A percentile compares a stretch with the other conserved stretches of the same genome.
Conservation (phyloP, 2,888 invertebrate genomes). For the Lepidochrysops patricia region DNA sequence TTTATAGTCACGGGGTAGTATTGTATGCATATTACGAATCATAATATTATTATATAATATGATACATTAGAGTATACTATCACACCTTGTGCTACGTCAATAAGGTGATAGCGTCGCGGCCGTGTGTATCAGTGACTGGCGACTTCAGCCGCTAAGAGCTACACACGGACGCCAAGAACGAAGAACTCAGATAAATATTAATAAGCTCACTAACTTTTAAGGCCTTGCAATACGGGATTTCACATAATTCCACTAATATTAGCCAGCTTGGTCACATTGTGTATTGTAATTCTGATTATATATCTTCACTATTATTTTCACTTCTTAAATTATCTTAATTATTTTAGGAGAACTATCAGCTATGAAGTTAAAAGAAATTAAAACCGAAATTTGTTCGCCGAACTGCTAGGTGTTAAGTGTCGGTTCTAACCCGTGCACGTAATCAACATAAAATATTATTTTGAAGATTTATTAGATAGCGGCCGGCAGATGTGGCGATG, state of each 20-base stretch:
- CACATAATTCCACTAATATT: too few relatives aligned
- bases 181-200: slow-evolving; percentile 6
- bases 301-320: too few relatives aligned
- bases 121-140: slow-evolving; percentile 51
- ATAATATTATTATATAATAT: neutral
- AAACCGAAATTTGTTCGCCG: slow-evolving; percentile 21
- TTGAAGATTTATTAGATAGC: slow-evolving; percentile 72
- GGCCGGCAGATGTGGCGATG: slow-evolving; percentile 64
- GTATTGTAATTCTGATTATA: too few relatives aligned
- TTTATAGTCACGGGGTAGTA: too few relatives aligned
- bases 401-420: slow-evolving; percentile 33
- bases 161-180: slow-evolving; percentile 35
- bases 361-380: too few relatives aligned
- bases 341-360: too few relatives aligned
- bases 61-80: slow-evolving; percentile 27
- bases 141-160: slow-evolving; percentile 50
- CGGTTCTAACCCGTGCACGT: slow-evolving; percentile 58
- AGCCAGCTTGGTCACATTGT: too few relatives aligned
- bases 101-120: slow-evolving; percentile 49
- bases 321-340: too few relatives aligned
- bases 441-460: slow-evolving; percentile 74
- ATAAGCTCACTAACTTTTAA: too few relatives aligned
- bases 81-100: slow-evolving; percentile 67
- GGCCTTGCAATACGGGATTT: too few relatives aligned
- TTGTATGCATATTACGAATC: neutral